Base-by-base conservation (phyloP, 2,797 vertebrate species). In the Zalophus californianus region DNA sequence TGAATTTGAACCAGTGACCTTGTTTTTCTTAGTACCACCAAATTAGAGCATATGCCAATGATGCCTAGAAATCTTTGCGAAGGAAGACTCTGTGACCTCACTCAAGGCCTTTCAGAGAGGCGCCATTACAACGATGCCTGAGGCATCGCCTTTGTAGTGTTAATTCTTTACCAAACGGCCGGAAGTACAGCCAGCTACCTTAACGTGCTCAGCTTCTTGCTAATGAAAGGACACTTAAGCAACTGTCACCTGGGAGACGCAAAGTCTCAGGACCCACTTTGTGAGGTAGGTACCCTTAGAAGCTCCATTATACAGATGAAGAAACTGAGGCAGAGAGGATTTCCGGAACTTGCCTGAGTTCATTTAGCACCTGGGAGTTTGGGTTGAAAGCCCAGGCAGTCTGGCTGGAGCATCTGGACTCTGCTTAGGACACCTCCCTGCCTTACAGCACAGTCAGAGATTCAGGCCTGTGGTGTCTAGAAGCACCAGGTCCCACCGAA, bases 21-120 rank as follows among this genome's bases (percentile, higher is more conserved):
- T 16, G 0, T 68, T 86, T 32, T 13, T n/a, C 58, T 86, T 16
- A 18, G 68, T 8, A n/a, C 25, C 27, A 2, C 41, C 60, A 35
- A 29, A 21, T 1, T 7, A 20, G 5, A 14, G 48, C 14, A 35
- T 1, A 18, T 2, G 25, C 10, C 23, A 29, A 0, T 0, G 3
- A 29, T 21, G 27, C 32, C 64, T 83, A 2, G 0, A 25, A 41
- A 54, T 56, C 29, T 94, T 21, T 50, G 12, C 48, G 70, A 50
- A 66, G 68, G 58, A 66, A 60, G 29, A 54, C 5, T 14, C n/a
- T 23, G 32, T 11, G 21, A 54, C 41, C 38, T 58, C 48, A 64
- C 21, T 21, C n/a, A 5, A 44, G 25, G 38, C 2, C 50, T 89
- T 2, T 48, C 23, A 23, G 70, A 44, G 27, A 10, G 35, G 2